Conservation (phyloP, 2,797 vertebrate genomes). For the Coluber constrictor region DNA sequence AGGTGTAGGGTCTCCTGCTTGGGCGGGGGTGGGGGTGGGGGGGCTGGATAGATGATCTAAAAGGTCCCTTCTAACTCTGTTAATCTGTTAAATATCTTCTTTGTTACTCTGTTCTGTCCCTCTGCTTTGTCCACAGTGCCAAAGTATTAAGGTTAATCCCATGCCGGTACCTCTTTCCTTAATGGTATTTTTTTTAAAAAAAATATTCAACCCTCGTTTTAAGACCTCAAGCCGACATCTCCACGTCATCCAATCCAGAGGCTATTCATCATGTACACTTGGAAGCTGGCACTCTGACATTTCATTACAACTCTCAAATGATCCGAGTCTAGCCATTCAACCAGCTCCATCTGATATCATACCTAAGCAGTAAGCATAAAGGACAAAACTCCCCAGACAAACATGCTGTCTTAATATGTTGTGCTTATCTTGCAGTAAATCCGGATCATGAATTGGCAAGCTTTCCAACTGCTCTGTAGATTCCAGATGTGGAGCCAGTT, state of each 20-base stretch:
- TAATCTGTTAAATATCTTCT: neutral
- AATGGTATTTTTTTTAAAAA: neutral
- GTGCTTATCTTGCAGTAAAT: constrained; percentile 18
- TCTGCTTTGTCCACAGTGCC: neutral
- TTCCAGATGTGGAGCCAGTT: constrained; percentile 5
- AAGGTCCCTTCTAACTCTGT: too few relatives aligned
- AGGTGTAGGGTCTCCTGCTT: too few relatives aligned
- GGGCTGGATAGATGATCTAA: too few relatives aligned
- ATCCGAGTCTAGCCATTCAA: neutral
- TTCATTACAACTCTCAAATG: neutral
- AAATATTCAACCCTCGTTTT: neutral
- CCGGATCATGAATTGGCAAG: neutral
- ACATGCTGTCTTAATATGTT: neutral
- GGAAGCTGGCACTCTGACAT: neutral
- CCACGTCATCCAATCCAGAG: neutral
- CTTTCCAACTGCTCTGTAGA: neutral
- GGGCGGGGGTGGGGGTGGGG: too few relatives aligned
- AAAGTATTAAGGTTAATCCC: neutral
- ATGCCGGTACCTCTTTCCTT: neutral
- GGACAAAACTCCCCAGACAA: neutral
- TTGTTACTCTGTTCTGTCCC: neutral
- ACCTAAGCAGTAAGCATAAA: neutral
- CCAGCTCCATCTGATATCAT: neutral
- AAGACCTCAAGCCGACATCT: neutral
- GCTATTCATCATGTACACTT: neutral